These are phyloP conservation scores for Nannospalax galili DNA, from an alignment of 2,113 vertebrate species.

Conservation along the genomic window DNA sequence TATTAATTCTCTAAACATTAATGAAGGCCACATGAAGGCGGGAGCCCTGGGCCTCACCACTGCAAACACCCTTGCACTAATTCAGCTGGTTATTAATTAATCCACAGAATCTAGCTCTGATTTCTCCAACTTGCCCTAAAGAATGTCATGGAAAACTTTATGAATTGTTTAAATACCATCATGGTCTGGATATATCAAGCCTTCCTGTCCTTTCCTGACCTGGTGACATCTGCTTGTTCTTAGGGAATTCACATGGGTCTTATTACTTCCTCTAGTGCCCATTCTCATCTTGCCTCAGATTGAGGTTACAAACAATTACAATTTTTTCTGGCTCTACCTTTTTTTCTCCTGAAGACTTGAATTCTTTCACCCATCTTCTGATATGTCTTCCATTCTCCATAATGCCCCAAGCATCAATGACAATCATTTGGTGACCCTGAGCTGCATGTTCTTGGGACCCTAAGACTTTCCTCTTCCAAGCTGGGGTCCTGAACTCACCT, in stretches of 20 bases:
- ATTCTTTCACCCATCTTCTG: not conserved
- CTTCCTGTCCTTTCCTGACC: not conserved
- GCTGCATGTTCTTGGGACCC: not conserved
- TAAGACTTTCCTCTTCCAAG: not conserved
- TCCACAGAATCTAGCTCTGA: not conserved
- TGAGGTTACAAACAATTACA: not conserved
- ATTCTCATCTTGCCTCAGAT: not conserved
- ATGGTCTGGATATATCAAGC: not conserved
- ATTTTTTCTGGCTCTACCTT: not conserved
- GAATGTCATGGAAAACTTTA: not conserved
- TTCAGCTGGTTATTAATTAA: not conserved
- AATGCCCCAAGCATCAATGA: not conserved
- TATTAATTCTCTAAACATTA: conserved; percentile 40
- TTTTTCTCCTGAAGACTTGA: conserved; percentile 36
- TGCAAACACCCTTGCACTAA: not conserved
- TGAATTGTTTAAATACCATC: not conserved
- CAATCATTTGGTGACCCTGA: conserved; percentile 1
- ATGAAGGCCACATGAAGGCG: not conserved
- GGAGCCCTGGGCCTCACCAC: not conserved
- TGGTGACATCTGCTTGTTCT: not conserved
- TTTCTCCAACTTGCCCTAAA: conserved; percentile 34
- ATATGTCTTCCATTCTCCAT: not conserved
- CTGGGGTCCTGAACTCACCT: not conserved
- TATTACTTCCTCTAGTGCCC: not conserved
- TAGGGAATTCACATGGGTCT: not conserved